These are phyloP conservation scores for Ridgeia piscesae DNA, from an alignment of 1,140 invertebrate genomes.

Conservation along the genomic window DNA sequence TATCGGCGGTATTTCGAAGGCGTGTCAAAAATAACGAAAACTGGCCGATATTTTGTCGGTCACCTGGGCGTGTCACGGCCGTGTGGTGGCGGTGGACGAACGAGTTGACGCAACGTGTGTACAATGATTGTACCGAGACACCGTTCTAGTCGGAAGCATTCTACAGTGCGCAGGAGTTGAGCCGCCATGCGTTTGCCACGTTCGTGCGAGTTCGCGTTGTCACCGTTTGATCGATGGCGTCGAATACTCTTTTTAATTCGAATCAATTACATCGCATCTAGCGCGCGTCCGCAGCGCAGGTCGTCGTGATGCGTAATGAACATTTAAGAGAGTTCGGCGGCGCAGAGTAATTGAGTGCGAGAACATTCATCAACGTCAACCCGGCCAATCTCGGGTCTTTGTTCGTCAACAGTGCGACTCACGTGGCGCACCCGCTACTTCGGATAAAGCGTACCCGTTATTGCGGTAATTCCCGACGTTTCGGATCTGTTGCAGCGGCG, in stretches of 20 bases:
- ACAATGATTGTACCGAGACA: not conserved
- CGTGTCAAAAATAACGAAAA: not conserved
- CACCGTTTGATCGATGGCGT: not conserved
- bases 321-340: not conserved
- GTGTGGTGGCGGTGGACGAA: not conserved
- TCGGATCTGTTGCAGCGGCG: not conserved
- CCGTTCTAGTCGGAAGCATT: not conserved
- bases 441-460: not conserved
- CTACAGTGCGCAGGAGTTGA: not conserved
- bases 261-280: conserved; percentile 1
- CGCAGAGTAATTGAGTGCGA: not conserved
- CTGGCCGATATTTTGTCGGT: not conserved
- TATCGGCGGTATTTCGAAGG: no score
- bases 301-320: not conserved
- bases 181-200: not conserved
- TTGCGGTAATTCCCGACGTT: not conserved
- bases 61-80: not conserved
- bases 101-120: not conserved
- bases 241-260: not conserved
- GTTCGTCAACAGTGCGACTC: not conserved
- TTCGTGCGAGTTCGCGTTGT: not conserved
- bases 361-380: not conserved
- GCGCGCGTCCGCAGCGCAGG: not conserved
- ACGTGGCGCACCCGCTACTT: not conserved
- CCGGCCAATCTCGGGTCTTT: not conserved